Percentiles rank a stretch among this genome's conserved stretches.
Evolutionary conservation across 2,888 invertebrate genomes (phyloP).

Genomic region (Sinelater perroti): DNA sequence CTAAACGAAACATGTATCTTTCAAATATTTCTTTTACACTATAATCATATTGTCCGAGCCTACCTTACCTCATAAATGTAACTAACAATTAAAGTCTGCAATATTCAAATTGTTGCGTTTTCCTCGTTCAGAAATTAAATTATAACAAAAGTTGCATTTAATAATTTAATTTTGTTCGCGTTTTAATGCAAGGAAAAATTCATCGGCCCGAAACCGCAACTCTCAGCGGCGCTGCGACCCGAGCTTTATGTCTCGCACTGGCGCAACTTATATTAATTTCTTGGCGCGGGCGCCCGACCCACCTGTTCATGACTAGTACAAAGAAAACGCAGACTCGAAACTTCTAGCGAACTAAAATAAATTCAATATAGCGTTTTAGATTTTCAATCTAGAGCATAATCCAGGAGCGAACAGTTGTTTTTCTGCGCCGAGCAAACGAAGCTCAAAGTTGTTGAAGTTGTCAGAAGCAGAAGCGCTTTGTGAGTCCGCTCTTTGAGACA

Average conservation of each 20-base stretch:
- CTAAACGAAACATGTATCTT: no score
- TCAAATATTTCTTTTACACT: no score
- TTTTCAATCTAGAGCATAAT: slow-evolving; percentile 54
- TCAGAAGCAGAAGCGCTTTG: slow-evolving; percentile 56
- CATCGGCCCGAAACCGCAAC: no score
- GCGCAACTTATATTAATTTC: slow-evolving; percentile 35
- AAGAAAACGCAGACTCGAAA: slow-evolving; percentile 32
- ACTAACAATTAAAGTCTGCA: no score
- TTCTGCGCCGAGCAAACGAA: slow-evolving; percentile 55
- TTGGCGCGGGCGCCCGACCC: slow-evolving; percentile 16
- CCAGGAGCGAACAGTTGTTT: slow-evolving; percentile 53
- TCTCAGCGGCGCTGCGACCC: no score
- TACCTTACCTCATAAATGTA: no score
- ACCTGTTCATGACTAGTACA: slow-evolving; percentile 34
- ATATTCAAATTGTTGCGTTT: no score
- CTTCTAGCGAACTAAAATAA: slow-evolving; percentile 42
- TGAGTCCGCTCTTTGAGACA: slow-evolving; percentile 59
- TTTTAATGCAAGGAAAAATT: no score
- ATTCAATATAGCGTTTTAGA: slow-evolving; percentile 49
- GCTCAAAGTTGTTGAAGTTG: slow-evolving; percentile 59
- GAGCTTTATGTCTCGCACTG: slow-evolving; percentile 15
- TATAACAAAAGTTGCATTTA: no score
- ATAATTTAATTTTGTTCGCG: no score
- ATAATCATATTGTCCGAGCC: no score
- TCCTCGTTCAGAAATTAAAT: no score